phyloP scores from a whole-genome alignment of 1,140 invertebrate species.

The Metaphire vulgaris region DNA sequence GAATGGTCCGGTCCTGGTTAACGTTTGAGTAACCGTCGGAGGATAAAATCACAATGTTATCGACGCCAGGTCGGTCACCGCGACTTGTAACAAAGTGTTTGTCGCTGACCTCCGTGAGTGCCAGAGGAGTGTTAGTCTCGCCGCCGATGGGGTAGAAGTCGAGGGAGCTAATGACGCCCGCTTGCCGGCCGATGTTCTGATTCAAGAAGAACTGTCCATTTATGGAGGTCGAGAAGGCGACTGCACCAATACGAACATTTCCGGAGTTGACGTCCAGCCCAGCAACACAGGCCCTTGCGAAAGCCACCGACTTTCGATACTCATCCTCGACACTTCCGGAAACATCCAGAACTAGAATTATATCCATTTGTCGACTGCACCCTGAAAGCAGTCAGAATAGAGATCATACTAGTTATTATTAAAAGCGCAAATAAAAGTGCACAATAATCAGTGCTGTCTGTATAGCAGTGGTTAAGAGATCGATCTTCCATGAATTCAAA shows the following conservation, averaged over 20 bases:
- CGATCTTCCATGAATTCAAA: too few species aligned
- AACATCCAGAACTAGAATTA: conserved; percentile 5
- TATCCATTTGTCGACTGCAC: conserved; percentile 3
- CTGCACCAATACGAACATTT: not conserved
- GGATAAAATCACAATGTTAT: conserved; percentile 41
- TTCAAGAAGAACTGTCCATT: not conserved
- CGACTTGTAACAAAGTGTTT: not conserved
- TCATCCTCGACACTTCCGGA: conserved; percentile 17
- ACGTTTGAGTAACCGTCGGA: conserved; percentile 46
- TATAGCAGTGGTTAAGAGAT: too few species aligned
- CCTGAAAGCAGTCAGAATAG: too few species aligned
- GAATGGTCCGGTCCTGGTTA: conserved; percentile 40
- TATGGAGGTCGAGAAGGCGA: conserved; percentile 6
- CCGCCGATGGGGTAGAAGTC: conserved; percentile 9
- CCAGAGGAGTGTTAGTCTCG: conserved; percentile 3
- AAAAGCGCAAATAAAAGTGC: too few species aligned
- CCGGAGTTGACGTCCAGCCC: conserved; percentile 13
- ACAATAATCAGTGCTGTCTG: too few species aligned
- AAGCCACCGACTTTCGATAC: not conserved
- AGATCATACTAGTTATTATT: too few species aligned
- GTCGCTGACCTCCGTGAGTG: not conserved
- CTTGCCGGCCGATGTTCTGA: conserved; percentile 4
- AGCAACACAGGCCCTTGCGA: not conserved
- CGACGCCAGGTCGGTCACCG: conserved; percentile 39
- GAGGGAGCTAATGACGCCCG: not conserved